Evolutionary conservation across 2,113 vertebrate genomes (phyloP).

Genomic region (Ciconia boyciana): DNA sequence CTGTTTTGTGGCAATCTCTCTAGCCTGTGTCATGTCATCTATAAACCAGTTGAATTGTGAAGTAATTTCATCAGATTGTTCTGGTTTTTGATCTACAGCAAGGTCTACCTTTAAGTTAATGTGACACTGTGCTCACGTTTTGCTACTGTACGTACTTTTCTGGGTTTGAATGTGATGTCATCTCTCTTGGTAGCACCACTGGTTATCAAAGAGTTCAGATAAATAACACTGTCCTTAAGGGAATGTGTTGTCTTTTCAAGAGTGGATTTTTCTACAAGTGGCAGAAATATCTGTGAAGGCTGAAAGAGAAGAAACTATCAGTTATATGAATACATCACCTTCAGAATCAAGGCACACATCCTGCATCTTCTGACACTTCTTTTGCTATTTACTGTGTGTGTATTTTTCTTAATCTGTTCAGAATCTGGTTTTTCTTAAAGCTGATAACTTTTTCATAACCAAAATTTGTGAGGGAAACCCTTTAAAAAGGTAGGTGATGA

Average conservation of each 20-base stretch:
- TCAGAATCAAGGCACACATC: not conserved
- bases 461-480: not conserved
- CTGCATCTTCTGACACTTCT: not conserved
- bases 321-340: not conserved
- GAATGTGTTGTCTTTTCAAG: conserved; percentile 29
- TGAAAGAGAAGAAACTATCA: not conserved
- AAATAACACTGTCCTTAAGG: conserved; percentile 62
- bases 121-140: not conserved
- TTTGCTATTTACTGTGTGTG: not conserved
- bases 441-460: not conserved
- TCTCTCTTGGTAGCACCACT: conserved; percentile 72
- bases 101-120: not conserved
- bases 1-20: not conserved
- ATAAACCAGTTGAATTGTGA: not conserved
- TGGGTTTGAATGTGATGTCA: conserved; percentile 83
- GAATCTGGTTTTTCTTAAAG: not conserved
- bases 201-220: conserved; percentile 76
- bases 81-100: not conserved
- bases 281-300: not conserved
- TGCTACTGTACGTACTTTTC: conserved; percentile 71
- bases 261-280: not conserved
- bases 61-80: not conserved
- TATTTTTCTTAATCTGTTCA: not conserved
- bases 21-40: not conserved
- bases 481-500: not conserved